Evolutionary conservation across 1,140 invertebrate species (phyloP).

Genomic region (Samia ricini): DNA sequence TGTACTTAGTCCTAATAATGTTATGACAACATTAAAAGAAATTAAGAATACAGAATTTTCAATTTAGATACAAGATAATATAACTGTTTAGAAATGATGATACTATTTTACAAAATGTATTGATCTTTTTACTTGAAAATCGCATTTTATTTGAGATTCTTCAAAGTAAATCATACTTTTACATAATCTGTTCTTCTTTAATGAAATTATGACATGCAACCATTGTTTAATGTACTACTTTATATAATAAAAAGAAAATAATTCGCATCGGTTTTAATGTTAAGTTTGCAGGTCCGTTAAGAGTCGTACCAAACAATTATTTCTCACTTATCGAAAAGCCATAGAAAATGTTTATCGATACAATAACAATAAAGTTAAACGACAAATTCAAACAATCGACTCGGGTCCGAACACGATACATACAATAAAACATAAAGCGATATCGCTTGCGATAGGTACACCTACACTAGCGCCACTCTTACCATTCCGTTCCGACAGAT

Average conservation of each 20-base stretch:
- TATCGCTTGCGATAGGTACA: slow-evolving; percentile 46
- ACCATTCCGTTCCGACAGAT: slow-evolving; percentile 44
- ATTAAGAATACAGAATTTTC: background rate
- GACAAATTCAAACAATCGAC: background rate
- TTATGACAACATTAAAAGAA: no score
- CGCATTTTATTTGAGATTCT: background rate
- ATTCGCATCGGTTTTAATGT: no score
- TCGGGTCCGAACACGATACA: background rate
- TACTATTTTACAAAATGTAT: background rate
- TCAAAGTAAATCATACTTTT: no score
- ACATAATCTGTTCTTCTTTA: no score
- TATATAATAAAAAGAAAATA: no score
- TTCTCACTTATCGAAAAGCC: background rate
- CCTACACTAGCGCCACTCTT: slow-evolving; percentile 44
- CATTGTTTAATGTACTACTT: no score
- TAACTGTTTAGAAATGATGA: background rate
- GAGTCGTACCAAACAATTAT: background rate
- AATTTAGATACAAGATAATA: background rate
- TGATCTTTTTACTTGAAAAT: no score
- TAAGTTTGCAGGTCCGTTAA: no score
- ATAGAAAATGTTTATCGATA: background rate
- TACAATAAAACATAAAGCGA: slow-evolving; percentile 51
- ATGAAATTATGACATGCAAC: no score
- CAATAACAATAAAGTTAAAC: background rate
- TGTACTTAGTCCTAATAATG: no score